A percentile compares a stretch with the other conserved stretches of the same genome.
These are phyloP conservation scores for Coleophora flavipennella DNA, from an alignment of 2,888 invertebrate genomes.

Conservation along the genomic window DNA sequence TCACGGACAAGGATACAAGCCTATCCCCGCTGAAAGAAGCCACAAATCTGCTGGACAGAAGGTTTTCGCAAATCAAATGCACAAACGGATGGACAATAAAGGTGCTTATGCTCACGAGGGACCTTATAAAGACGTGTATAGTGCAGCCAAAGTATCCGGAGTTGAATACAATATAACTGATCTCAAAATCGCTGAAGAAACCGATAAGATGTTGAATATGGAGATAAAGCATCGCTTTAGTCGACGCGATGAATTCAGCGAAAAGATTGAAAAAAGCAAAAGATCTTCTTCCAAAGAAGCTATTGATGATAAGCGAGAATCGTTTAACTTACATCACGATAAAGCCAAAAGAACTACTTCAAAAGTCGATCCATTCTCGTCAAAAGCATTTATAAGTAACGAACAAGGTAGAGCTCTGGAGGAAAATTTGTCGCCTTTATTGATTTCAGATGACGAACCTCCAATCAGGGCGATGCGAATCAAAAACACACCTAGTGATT, in stretches of 20 bases:
- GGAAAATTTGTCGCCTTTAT: constrained; percentile 35
- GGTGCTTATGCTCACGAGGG: constrained; percentile 65
- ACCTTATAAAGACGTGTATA: constrained; percentile 62
- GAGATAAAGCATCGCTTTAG: constrained; percentile 56
- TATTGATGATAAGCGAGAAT: constrained; percentile 47
- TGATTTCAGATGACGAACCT: constrained; percentile 48
- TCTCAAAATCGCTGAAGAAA: constrained; percentile 67
- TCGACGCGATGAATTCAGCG: constrained; percentile 51
- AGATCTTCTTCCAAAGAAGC: constrained; percentile 51
- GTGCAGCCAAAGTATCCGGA: constrained; percentile 56
- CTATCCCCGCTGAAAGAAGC: constrained; percentile 55
- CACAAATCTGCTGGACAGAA: constrained; percentile 62
- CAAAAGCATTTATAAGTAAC: constrained; percentile 57
- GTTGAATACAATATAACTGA: constrained; percentile 64
- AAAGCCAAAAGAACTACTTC: constrained; percentile 51
- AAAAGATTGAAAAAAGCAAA: constrained; percentile 43
- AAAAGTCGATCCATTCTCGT: constrained; percentile 44
- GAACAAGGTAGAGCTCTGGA: constrained; percentile 44
- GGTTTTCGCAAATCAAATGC: constrained; percentile 64
- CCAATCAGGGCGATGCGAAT: constrained; percentile 48
- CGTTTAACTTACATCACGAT: constrained; percentile 47
- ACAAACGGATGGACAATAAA: constrained; percentile 65
- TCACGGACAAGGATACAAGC: constrained; percentile 42
- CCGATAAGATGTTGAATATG: constrained; percentile 56
- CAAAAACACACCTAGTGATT: constrained; percentile 46